Evolutionary conservation across 2,888 invertebrate genomes (phyloP).

Genomic region (Polymixis flavicincta): DNA sequence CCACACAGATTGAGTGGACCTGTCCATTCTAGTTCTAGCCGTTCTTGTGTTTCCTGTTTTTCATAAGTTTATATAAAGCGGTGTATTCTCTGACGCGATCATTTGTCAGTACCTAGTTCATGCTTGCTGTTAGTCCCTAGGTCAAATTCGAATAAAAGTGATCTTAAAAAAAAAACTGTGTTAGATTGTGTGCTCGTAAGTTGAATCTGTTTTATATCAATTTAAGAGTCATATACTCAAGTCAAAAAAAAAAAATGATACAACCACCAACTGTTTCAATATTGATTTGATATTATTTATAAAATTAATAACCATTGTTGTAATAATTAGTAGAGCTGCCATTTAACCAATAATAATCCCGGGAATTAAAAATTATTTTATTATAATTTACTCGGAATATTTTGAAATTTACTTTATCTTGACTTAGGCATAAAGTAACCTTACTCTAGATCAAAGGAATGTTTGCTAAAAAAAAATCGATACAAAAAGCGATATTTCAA

Average conservation of each 20-base stretch:
- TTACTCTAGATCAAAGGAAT: too few species aligned
- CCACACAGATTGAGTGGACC: too few species aligned
- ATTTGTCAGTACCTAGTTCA: not conserved
- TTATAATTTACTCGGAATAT: too few species aligned
- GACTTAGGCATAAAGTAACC: too few species aligned
- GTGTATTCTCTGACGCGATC: not conserved
- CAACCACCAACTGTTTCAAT: not conserved
- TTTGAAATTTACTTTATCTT: too few species aligned
- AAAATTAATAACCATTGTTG: not conserved
- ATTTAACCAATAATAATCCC: not conserved
- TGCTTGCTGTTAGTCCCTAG: not conserved
- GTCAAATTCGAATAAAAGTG: not conserved
- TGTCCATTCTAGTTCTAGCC: too few species aligned
- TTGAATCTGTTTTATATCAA: not conserved
- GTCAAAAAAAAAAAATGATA: not conserved
- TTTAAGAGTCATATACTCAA: not conserved
- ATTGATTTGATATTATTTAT: not conserved
- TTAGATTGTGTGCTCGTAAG: not conserved
- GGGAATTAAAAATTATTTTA: not conserved
- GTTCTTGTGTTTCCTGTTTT: not conserved
- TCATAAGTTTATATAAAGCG: slow-evolving; percentile 9
- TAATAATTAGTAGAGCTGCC: not conserved
- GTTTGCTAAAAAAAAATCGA: too few species aligned
- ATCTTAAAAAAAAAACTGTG: not conserved
- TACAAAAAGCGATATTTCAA: too few species aligned